Base-by-base conservation (phyloP, 2,797 vertebrate genomes). In the Lepilemur ruficaudatus region DNA sequence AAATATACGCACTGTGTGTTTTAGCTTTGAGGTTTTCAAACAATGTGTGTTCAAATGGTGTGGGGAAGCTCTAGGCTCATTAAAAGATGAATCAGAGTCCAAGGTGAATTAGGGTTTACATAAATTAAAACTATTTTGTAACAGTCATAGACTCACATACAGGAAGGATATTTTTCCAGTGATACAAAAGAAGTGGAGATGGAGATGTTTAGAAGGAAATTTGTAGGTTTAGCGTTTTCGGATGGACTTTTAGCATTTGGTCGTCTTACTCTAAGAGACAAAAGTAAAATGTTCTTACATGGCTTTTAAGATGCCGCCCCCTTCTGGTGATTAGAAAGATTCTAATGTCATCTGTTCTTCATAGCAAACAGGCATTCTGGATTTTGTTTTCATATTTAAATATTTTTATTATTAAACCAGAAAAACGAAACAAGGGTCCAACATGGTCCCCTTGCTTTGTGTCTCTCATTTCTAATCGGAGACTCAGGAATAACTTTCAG, bases 301-400 rank as follows among this genome's bases (percentile, higher is more conserved):
- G 22, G 2, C 17, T 14, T 97, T 97, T 97, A 13, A 97, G 96
- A 98, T 97, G 96, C 97, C 98, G 98, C 98, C 98, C 98, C 89
- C 98, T 98, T 84, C 98, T 98, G 98, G 98, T 32, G 93, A 30
- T 5, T 35, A 38, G 1, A 22, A 7, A 8, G 28, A 63, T n/a
- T 46, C 48, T 32, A 1, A 1, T 20, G 0, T 28, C 17, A 0
- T 23, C 35, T 30, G 13, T n/a, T 69, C 41, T 9, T 23, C 1
- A 28, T 59, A 32, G 57, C n/a, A 18, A 30, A 28, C 7, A 11
- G 59, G 23, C 35, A 2, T 65, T 83, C 57, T 2, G 38, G 14
- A 5, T 25, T 52, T 12, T 30, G n/a, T 17, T 22, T 11, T 35
- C 7, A 7, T 5, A 3, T 28, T 43, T 75, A 9, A 35, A 5